Base-by-base conservation (phyloP, 2,113 vertebrate species). In the Sturnus vulgaris region DNA sequence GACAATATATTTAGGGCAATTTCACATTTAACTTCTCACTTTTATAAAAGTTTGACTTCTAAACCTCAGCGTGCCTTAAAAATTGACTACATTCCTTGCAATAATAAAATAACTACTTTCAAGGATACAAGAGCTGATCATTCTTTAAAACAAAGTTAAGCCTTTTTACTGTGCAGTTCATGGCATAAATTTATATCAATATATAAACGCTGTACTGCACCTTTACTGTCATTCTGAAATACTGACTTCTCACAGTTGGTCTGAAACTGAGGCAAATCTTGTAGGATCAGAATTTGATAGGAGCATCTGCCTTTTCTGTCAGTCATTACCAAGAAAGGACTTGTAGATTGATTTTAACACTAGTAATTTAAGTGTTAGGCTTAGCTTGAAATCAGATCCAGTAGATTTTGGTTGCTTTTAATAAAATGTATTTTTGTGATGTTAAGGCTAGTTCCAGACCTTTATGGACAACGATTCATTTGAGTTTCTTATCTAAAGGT, bases 121-220 rank as follows among this genome's bases (percentile, higher is more conserved):
- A 93, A 92, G 71, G 53, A 87, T 85, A 81, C 65, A 53, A 87
- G n/a, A n/a, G n/a, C n/a, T 73, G 49, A 85, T 78, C 39, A 66
- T 79, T 85, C 69, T 86, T 92, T 88, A 94, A 96, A 85, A 60
- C 49, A 35, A 94, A 35, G 56, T 82, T 92, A 96, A 94, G 78
- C 61, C 63, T 91, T 88, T 92, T 92, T 80, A 91, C 69, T 90
- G 18, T 83, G 46, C 87, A 90, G 37, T 23, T 72, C 73, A 94
- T 59, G 50, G 30, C 55, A 91, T 89, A 89, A 69, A 90, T 88
- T 95, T 91, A 86, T 40, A 82, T 35, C 46, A 82, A 69, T 76
- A 80, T 57, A 91, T 89, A 92, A 95, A 96, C 47, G 59, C 44
- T 82, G 59, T 91, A 57, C 31, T 49, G 53, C 16, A 91, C 44